phyloP scores from a whole-genome alignment of 2,888 invertebrate genomes.

The Tillus elongatus region DNA sequence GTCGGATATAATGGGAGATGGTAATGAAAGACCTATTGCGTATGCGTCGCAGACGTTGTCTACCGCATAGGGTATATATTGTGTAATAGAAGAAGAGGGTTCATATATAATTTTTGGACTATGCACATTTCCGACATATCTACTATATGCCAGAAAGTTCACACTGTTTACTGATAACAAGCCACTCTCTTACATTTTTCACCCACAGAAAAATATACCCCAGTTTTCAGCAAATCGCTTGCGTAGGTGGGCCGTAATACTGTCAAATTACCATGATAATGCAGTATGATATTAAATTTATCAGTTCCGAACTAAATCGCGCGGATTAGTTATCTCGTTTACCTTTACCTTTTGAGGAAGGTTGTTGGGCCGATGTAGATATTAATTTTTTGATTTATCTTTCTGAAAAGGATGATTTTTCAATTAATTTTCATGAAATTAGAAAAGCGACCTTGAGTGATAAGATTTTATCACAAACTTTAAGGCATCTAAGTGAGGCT shows the following conservation, averaged over 20 bases:
- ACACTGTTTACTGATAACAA: too few species aligned
- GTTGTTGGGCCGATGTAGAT: constrained; percentile 4
- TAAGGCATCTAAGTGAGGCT: not conserved
- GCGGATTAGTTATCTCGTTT: constrained; percentile 17
- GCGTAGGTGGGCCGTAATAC: constrained; percentile 7
- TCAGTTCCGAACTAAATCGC: constrained; percentile 2
- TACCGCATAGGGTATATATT: too few species aligned
- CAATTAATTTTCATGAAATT: constrained; percentile 5
- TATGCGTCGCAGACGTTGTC: too few species aligned
- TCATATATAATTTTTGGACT: too few species aligned
- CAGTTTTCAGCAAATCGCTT: constrained; percentile 4
- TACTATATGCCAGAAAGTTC: too few species aligned
- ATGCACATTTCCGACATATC: too few species aligned
- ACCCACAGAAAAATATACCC: not conserved
- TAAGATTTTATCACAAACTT: constrained; percentile 7
- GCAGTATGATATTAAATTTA: not conserved
- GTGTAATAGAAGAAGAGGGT: too few species aligned
- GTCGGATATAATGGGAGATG: too few species aligned
- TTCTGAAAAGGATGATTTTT: not conserved
- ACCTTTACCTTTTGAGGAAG: not conserved
- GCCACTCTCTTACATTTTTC: not conserved
- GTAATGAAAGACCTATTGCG: too few species aligned
- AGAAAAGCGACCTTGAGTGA: constrained; percentile 1
- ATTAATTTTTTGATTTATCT: constrained; percentile 1
- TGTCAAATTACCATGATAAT: constrained; percentile 6